Conservation (phyloP, 1,140 invertebrate genomes). For the Sitobion miscanthi region DNA sequence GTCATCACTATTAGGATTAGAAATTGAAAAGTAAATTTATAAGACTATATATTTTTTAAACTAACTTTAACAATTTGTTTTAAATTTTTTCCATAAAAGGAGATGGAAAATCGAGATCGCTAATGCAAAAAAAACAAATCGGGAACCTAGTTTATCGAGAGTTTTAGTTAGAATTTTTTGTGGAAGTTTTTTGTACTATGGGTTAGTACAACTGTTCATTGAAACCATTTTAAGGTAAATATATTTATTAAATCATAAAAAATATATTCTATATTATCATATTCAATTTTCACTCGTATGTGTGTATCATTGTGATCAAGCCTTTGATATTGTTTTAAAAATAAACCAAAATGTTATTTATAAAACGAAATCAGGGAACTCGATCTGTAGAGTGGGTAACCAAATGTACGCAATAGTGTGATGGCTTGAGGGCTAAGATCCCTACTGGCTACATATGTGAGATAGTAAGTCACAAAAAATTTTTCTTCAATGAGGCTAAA, state of each 20-base stretch:
- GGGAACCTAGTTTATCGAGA: slow-evolving; percentile 66
- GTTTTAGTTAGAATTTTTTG: slow-evolving; percentile 68
- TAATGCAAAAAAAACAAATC: slow-evolving; percentile 61
- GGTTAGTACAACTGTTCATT: neutral
- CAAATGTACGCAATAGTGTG: no score
- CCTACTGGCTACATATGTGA: no score
- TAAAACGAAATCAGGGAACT: no score
- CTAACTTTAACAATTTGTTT: neutral
- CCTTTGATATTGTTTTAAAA: no score
- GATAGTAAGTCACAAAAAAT: no score
- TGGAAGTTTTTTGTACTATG: neutral
- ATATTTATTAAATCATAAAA: neutral
- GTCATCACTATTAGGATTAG: slow-evolving; percentile 67
- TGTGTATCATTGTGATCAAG: no score
- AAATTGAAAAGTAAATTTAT: slow-evolving; percentile 63
- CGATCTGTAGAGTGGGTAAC: no score
- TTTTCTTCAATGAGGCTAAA: no score
- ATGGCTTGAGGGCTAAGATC: no score
- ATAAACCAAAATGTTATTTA: no score
- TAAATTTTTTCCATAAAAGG: slow-evolving; percentile 41
- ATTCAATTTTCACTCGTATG: neutral
- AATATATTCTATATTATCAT: no score
- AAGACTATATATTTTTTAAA: neutral
- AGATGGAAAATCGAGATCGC: slow-evolving; percentile 60
- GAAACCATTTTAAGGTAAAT: neutral